phyloP scores from a whole-genome alignment of 37 sponge, comb jelly and placozoan genomes.

The Amphimedon queenslandica region DNA sequence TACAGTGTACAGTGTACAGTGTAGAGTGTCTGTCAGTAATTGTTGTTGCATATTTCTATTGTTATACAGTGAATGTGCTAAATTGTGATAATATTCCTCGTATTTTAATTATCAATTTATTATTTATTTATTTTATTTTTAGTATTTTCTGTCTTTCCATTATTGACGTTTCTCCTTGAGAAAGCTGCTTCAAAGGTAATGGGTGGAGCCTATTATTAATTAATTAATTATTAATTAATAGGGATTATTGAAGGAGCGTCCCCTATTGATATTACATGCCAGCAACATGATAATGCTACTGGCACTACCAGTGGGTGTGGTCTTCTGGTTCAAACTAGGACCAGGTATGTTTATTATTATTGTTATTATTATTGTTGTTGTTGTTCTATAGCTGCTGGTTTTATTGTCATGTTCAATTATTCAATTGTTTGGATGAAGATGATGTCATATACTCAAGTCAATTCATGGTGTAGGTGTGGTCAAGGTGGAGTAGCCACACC shows the following conservation, averaged over 20 bases:
- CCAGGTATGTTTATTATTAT: constrained; percentile 19
- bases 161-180: constrained; percentile 46
- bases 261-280: constrained; percentile 20
- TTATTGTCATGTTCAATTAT: constrained; percentile 41
- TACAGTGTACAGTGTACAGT: too few relatives aligned
- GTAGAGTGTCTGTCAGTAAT: too few relatives aligned
- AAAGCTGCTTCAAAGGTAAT: constrained; percentile 56
- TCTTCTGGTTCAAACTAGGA: constrained; percentile 22
- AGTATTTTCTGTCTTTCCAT: constrained; percentile 47
- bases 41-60: too few relatives aligned
- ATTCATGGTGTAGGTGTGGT: constrained; percentile 79
- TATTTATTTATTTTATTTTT: not conserved
- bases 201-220: too few relatives aligned
- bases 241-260: constrained; percentile 3
- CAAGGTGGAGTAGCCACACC: not conserved
- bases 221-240: constrained; percentile 4
- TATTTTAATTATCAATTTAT: too few relatives aligned
- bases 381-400: constrained; percentile 27
- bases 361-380: not conserved
- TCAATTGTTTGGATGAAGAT: constrained; percentile 72
- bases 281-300: constrained; percentile 24
- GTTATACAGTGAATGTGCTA: too few relatives aligned
- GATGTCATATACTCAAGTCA: constrained; percentile 82
- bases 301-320: constrained; percentile 14
- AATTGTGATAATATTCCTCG: too few relatives aligned